Percentiles rank a stretch among this genome's conserved stretches.
Evolutionary conservation across 2,797 vertebrate genomes (phyloP).

Genomic region (Astyanax mexicanus): DNA sequence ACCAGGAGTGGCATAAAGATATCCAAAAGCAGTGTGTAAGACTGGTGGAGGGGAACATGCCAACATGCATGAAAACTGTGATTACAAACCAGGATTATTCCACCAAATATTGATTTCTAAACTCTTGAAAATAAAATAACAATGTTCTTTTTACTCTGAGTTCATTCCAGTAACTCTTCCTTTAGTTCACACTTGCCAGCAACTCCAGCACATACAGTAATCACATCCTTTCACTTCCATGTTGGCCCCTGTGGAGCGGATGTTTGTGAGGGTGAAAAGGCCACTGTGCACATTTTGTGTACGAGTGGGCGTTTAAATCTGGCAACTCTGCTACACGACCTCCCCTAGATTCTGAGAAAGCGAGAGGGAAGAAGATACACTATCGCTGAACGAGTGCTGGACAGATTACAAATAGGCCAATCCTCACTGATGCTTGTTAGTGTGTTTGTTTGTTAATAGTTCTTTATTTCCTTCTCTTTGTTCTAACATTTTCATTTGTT

Average conservation of each 20-base stretch:
- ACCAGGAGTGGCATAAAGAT: no score
- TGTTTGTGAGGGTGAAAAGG: slow-evolving; percentile 30
- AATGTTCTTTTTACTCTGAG: no score
- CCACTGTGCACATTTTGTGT: slow-evolving; percentile 22
- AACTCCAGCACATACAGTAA: not conserved
- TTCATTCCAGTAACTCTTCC: not conserved
- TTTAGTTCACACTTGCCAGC: not conserved
- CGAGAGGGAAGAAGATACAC: slow-evolving; percentile 24
- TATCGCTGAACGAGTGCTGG: slow-evolving; percentile 18
- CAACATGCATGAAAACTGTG: no score
- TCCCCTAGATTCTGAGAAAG: slow-evolving; percentile 3
- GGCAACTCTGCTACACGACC: no score
- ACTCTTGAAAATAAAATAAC: no score
- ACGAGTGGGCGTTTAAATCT: slow-evolving; percentile 23
- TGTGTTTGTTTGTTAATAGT: not conserved
- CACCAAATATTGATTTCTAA: no score
- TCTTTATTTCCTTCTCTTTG: no score
- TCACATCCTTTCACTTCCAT: slow-evolving; percentile 23
- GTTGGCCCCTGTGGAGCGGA: not conserved
- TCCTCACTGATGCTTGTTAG: not conserved
- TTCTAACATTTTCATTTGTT: no score
- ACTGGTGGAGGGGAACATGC: no score
- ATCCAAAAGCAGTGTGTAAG: no score
- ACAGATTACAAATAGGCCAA: slow-evolving; percentile 32
- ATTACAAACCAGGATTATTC: no score